Evolutionary conservation across 2,113 vertebrate species (phyloP).

Genomic region (Trinectes maculatus): DNA sequence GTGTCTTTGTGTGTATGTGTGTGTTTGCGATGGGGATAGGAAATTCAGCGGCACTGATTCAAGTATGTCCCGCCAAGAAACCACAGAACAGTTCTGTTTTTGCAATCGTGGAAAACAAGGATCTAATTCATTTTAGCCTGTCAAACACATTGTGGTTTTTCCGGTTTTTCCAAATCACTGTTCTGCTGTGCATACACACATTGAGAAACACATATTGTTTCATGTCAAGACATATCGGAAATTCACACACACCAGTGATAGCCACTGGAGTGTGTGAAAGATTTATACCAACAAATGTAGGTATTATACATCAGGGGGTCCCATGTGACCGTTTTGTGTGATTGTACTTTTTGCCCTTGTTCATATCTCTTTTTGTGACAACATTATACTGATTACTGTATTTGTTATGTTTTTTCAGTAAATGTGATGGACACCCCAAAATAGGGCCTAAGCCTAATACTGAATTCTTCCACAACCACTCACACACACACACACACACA

Average conservation of each 20-base stretch:
- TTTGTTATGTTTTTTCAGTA: too few relatives aligned
- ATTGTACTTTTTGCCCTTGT: too few relatives aligned
- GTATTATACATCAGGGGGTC: too few relatives aligned
- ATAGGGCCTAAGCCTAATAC: too few relatives aligned
- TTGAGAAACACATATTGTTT: not conserved
- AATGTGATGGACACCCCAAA: too few relatives aligned
- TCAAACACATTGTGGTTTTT: slow-evolving; percentile 5
- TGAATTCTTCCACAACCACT: too few relatives aligned
- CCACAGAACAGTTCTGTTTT: slow-evolving; percentile 31
- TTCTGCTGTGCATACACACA: slow-evolving; percentile 6
- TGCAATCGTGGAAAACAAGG: slow-evolving; percentile 57
- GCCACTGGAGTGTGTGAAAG: too few relatives aligned
- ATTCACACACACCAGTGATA: not conserved
- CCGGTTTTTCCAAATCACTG: slow-evolving; percentile 9
- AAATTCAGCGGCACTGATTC: not conserved
- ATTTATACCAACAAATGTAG: too few relatives aligned
- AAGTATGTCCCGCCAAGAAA: slow-evolving; percentile 34
- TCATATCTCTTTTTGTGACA: too few relatives aligned
- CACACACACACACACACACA: not conserved
- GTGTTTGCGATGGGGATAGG: not conserved
- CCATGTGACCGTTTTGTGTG: too few relatives aligned
- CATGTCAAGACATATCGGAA: not conserved
- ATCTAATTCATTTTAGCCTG: not conserved
- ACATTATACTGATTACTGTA: too few relatives aligned
- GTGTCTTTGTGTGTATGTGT: slow-evolving; percentile 7